Conservation (phyloP, 2,888 invertebrate genomes). For the Pristionchus exspectatus region DNA sequence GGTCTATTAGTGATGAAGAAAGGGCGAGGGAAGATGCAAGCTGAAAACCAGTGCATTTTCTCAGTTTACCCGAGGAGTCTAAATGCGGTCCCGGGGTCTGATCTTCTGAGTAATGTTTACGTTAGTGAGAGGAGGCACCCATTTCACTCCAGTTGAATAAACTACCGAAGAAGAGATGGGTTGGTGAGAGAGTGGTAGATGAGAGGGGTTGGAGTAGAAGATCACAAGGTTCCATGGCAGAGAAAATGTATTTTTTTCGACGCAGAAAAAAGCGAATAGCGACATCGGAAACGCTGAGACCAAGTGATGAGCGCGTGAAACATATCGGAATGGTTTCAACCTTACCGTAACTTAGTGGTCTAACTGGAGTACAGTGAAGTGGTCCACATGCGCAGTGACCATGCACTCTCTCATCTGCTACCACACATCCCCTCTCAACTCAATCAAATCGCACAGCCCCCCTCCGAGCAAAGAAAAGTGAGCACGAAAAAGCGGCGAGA, state of each 20-base stretch:
- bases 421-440: slow-evolving; percentile 21
- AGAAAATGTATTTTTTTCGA: not conserved
- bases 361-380: not conserved
- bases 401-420: slow-evolving; percentile 13
- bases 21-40: not conserved
- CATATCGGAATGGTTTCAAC: not conserved
- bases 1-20: not conserved
- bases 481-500: slow-evolving; percentile 28
- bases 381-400: slow-evolving; percentile 25
- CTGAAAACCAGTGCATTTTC: not conserved
- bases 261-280: too few species aligned
- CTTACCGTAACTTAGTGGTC: not conserved
- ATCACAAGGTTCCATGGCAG: not conserved
- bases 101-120: slow-evolving; percentile 50
- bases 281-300: not conserved
- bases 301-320: not conserved
- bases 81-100: not conserved
- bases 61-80: slow-evolving; percentile 33
- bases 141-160: slow-evolving; percentile 33
- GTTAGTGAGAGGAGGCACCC: not conserved
- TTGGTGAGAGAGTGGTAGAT: not conserved
- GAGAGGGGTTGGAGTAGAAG: not conserved
- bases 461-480: not conserved
- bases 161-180: slow-evolving; percentile 24
- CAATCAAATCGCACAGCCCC: slow-evolving; percentile 32